phyloP scores from a whole-genome alignment of 1,140 invertebrate species.

The Drosophila gunungcola region DNA sequence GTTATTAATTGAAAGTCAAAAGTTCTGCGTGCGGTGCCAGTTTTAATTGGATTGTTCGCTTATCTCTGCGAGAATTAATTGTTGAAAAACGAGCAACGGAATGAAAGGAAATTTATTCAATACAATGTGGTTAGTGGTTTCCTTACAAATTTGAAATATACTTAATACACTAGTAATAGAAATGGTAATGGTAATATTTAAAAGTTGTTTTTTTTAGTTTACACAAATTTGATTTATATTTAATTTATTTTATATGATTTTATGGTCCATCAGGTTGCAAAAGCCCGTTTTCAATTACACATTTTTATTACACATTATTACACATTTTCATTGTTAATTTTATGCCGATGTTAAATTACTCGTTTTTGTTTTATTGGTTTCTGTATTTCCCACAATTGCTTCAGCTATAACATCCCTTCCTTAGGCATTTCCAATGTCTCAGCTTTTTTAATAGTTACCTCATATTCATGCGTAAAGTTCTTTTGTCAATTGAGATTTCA shows the following conservation, averaged over 20 bases:
- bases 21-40: slow-evolving; percentile 40
- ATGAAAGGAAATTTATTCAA: not conserved
- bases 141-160: no score
- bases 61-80: slow-evolving; percentile 42
- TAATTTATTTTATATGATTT: not conserved
- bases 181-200: no score
- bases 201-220: no score
- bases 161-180: no score
- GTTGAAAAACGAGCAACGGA: not conserved
- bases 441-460: no score
- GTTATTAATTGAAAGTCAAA: slow-evolving; percentile 84
- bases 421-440: no score
- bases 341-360: not conserved
- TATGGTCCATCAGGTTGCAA: slow-evolving; percentile 5
- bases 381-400: not conserved
- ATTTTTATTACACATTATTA: not conserved
- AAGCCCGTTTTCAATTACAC: not conserved
- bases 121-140: slow-evolving; percentile 7
- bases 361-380: not conserved
- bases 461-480: not conserved
- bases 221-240: not conserved
- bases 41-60: slow-evolving; percentile 72
- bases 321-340: not conserved
- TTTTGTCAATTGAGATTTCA: not conserved
- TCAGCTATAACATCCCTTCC: no score